phyloP scores from a whole-genome alignment of 2,797 vertebrate genomes.

The Chelidonichthys spinosus region DNA sequence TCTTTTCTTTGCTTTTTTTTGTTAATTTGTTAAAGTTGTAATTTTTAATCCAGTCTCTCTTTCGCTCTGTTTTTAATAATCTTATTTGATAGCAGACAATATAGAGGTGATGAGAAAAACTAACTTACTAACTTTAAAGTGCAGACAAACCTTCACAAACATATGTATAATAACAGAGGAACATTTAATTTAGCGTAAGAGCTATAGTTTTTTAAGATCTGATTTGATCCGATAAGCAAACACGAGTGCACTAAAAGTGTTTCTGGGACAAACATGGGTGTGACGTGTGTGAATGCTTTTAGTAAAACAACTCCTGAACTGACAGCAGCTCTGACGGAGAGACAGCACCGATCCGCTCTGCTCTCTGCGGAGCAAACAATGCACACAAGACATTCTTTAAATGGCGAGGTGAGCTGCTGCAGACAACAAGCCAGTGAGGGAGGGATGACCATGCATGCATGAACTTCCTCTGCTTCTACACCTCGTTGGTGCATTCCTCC shows the following conservation, averaged over 20 bases:
- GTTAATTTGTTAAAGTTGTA: background rate
- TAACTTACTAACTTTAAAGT: no score
- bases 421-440: conserved; percentile 86
- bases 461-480: conserved; percentile 83
- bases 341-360: conserved; percentile 88
- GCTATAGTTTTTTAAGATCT: background rate
- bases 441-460: conserved; percentile 80
- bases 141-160: background rate
- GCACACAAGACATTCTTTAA: conserved; percentile 86
- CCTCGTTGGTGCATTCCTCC: conserved; percentile 57
- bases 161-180: background rate
- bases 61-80: background rate
- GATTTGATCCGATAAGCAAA: background rate
- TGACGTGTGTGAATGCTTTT: conserved; percentile 58
- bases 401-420: conserved; percentile 89
- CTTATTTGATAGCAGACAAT: background rate
- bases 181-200: background rate
- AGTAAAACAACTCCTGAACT: conserved; percentile 43
- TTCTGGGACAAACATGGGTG: conserved; percentile 29
- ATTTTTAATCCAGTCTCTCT: background rate
- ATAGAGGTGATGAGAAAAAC: background rate
- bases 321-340: conserved; percentile 72
- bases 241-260: conserved; percentile 4
- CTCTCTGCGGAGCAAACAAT: conserved; percentile 92
- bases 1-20: no score